Evolutionary conservation across 2,113 vertebrate genomes (phyloP).

Genomic region (Grallaria varia): DNA sequence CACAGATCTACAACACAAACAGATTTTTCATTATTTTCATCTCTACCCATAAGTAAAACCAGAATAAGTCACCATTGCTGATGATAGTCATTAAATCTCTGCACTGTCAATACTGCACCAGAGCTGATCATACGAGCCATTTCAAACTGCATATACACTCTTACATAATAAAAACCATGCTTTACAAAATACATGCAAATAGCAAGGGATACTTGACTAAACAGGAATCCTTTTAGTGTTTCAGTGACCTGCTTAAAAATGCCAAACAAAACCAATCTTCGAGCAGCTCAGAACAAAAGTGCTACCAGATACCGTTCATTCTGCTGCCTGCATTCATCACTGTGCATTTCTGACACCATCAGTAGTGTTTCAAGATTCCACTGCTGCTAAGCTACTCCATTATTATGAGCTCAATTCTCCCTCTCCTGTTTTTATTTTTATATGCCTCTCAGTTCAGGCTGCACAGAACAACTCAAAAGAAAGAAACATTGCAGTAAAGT

Average conservation of each 20-base stretch:
- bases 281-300: neutral
- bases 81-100: constrained; percentile 6
- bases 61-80: constrained; percentile 6
- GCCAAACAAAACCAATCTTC: neutral
- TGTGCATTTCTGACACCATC: neutral
- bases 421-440: neutral
- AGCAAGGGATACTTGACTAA: neutral
- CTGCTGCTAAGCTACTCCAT: neutral
- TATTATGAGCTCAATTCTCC: neutral
- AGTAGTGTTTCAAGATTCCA: neutral
- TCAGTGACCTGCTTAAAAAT: neutral
- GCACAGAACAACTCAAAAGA: neutral
- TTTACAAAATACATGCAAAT: neutral
- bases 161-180: neutral
- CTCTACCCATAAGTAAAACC: neutral
- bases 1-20: constrained; percentile 49
- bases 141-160: neutral
- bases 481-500: neutral
- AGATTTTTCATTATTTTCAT: constrained; percentile 56
- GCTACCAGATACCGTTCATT: neutral
- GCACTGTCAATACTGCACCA: neutral
- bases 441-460: neutral
- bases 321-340: neutral
- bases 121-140: neutral
- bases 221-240: neutral